Base-by-base conservation (phyloP, 2,797 vertebrate species). In the Tiaroga cobitis region DNA sequence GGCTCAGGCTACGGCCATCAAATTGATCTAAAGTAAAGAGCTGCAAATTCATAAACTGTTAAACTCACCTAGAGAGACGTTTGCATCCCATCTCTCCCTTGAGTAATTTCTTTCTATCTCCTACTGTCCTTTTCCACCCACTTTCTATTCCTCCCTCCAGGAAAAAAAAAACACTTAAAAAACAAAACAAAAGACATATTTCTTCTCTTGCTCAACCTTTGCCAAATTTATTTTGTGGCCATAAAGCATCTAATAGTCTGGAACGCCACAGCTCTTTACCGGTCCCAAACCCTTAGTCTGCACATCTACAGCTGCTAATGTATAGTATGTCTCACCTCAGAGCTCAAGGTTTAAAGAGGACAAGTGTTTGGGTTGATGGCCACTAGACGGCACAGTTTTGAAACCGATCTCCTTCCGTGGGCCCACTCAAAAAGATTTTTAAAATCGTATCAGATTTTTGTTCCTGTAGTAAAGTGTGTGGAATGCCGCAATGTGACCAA, bases 21-120 rank as follows among this genome's bases (percentile, higher is more conserved):
- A 89, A 88, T 88, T 92, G 87, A 93, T 92, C 86, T 91, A 83
- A 91, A 88, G 81, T 92, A 90, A 92, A 94, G 92, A 90, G 91
- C 87, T 89, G 89, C 80, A 89, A 85, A 87, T 86, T 88, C 90
- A 91, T 92, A 91, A 91, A 92, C 90, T 87, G 82, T 75, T 87
- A 82, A 80, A 86, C 84, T 78, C 89, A 86, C 84, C 87, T 74
- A 88, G 90, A 90, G 91, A 93, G 92, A 56, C 8, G n/a, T 81
- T 69, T 90, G 91, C 89, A 90, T 89, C 88, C 89, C 37, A 75
- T 75, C 74, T 84, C 39, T 81, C 61, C 68, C 61, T 73, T 19
- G n/a, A 59, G 69, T 59, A 24, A 54, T 76, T 59, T 69, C 8
- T 51, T 56, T 85, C 19, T 39, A n/a, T 78, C 74, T 68, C 51